Percentiles rank a stretch among this genome's conserved stretches.
Conservation (phyloP, 2,797 vertebrate species). For the Intellagama lesueurii region DNA sequence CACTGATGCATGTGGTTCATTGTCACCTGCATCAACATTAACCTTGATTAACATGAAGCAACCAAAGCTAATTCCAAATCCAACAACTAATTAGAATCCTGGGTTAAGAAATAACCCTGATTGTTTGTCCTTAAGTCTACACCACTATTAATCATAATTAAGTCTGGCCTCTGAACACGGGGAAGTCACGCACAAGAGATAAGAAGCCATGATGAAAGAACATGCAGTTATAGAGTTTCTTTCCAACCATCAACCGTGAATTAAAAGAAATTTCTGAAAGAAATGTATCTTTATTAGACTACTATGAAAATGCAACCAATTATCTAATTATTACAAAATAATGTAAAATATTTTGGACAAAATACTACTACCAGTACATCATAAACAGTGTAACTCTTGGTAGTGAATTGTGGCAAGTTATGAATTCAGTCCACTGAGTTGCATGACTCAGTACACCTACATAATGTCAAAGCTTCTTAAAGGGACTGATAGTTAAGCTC, state of each 20-base stretch:
- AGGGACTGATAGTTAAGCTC: conserved; percentile 87
- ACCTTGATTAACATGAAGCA: not conserved
- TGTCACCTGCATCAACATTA: not conserved
- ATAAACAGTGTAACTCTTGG: too few relatives aligned
- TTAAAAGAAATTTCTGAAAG: not conserved
- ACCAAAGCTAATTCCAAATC: not conserved
- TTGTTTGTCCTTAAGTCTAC: not conserved
- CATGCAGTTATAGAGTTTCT: not conserved
- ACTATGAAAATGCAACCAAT: not conserved
- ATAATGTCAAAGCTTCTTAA: conserved; percentile 93
- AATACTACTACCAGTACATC: too few relatives aligned
- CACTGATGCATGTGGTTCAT: not conserved
- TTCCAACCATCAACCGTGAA: not conserved
- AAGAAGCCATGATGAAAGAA: not conserved
- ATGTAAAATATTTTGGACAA: not conserved
- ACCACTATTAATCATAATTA: not conserved
- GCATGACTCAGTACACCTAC: too few relatives aligned
- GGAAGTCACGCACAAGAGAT: not conserved
- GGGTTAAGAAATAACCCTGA: not conserved
- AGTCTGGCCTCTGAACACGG: not conserved
- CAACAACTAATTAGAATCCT: not conserved
- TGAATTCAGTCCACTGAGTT: too few relatives aligned
- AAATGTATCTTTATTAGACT: not conserved
- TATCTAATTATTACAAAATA: not conserved
- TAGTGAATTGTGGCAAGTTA: too few relatives aligned